Evolutionary conservation across 2,888 invertebrate species (phyloP).

Genomic region (Dolichomitus sp.): DNA sequence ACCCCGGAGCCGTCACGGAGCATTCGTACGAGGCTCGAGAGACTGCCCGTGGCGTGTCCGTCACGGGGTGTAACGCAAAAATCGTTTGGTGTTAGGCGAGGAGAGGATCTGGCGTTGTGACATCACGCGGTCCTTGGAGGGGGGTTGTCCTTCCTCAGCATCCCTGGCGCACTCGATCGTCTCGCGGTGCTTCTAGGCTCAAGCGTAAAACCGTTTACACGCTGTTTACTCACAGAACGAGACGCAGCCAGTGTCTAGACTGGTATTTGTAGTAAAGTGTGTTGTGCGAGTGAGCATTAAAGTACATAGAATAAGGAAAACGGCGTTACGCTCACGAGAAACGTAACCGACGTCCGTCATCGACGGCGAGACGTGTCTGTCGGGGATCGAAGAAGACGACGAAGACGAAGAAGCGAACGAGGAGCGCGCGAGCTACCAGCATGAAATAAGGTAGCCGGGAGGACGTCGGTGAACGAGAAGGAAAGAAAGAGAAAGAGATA

Average conservation of each 20-base stretch:
- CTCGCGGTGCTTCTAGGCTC: slow-evolving; percentile 22
- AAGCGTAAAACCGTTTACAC: slow-evolving; percentile 67
- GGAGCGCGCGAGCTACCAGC: slow-evolving; percentile 7
- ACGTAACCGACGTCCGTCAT: slow-evolving; percentile 48
- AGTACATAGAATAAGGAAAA: slow-evolving; percentile 22
- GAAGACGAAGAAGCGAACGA: slow-evolving; percentile 1
- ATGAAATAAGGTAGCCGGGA: slow-evolving; percentile 58
- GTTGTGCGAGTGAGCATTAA: not conserved
- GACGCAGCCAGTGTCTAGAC: slow-evolving; percentile 29
- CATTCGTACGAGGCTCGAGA: slow-evolving; percentile 35
- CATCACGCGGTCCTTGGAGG: slow-evolving; percentile 1
- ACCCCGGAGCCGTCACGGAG: slow-evolving; percentile 2
- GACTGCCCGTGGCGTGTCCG: slow-evolving; percentile 56
- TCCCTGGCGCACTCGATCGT: slow-evolving; percentile 23
- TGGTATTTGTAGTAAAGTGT: not conserved
- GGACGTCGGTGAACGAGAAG: slow-evolving; percentile 30
- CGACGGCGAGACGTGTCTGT: slow-evolving; percentile 10
- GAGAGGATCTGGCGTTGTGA: slow-evolving; percentile 7
- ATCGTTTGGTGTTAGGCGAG: slow-evolving; percentile 36
- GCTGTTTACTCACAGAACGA: slow-evolving; percentile 64
- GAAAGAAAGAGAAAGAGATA: slow-evolving; percentile 53
- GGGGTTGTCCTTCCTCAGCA: slow-evolving; percentile 19
- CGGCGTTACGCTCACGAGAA: slow-evolving; percentile 21
- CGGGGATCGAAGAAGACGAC: not conserved
- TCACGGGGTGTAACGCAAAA: slow-evolving; percentile 55